These are phyloP conservation scores for Abramis brama DNA, from an alignment of 2,113 vertebrate species.

Conservation along the genomic window DNA sequence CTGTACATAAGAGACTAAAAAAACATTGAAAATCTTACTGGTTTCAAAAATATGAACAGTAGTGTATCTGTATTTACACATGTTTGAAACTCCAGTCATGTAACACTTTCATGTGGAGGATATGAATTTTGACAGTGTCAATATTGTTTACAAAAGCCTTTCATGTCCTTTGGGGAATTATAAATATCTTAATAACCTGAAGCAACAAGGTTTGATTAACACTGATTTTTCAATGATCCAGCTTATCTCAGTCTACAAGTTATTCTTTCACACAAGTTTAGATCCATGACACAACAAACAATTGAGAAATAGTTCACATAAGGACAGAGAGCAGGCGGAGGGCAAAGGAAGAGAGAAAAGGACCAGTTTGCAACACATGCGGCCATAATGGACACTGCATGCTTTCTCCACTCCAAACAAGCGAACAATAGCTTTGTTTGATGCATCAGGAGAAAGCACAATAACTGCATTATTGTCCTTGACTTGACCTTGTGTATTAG, in stretches of 20 bases:
- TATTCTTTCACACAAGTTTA: not conserved
- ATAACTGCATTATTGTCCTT: constrained; percentile 63
- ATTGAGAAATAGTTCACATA: not conserved
- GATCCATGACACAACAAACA: not conserved
- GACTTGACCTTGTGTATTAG: constrained; percentile 50
- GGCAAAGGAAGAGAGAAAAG: constrained; percentile 5
- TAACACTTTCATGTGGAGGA: not conserved
- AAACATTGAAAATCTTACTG: too few species aligned
- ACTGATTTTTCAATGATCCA: not conserved
- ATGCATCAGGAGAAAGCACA: constrained; percentile 45
- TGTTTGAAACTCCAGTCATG: not conserved
- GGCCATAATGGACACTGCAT: constrained; percentile 15
- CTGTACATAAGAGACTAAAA: too few species aligned
- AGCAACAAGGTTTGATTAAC: too few species aligned
- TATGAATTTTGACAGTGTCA: not conserved
- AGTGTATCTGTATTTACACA: not conserved
- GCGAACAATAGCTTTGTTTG: constrained; percentile 37
- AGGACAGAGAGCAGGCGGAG: constrained; percentile 2
- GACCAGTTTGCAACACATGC: not conserved
- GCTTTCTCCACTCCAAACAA: constrained; percentile 29
- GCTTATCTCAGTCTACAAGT: not conserved
- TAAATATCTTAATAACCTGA: not conserved
- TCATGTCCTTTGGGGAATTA: not conserved
- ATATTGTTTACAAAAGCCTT: not conserved
- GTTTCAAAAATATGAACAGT: too few species aligned